These are phyloP conservation scores for Stenodema calcarata DNA, from an alignment of 2,888 invertebrate genomes.

Conservation along the genomic window DNA sequence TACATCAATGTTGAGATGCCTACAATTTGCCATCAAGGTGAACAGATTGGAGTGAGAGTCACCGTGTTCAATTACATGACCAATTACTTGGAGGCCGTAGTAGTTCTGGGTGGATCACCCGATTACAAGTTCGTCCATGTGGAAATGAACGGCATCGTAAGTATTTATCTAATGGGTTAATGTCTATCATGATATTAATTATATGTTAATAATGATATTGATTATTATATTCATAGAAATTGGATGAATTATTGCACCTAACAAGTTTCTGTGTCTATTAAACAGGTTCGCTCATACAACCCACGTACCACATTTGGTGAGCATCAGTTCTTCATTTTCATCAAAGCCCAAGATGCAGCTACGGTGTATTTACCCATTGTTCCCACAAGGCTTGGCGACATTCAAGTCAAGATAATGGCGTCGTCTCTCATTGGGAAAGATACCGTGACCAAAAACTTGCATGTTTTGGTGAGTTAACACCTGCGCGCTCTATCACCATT, in stretches of 20 bases:
- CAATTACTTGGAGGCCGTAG: conserved; percentile 81
- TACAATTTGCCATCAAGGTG: conserved; percentile 80
- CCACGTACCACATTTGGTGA: conserved; percentile 91
- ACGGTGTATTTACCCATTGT: conserved; percentile 92
- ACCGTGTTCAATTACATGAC: conserved; percentile 94
- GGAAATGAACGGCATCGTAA: conserved; percentile 82
- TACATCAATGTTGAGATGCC: conserved; percentile 96
- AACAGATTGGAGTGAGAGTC: conserved; percentile 91
- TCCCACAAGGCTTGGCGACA: conserved; percentile 77
- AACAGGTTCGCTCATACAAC: conserved; percentile 77
- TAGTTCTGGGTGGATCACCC: conserved; percentile 82
- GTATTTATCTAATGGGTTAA: conserved; percentile 39
- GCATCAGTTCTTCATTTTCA: conserved; percentile 92
- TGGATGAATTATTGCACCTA: background rate
- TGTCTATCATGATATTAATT: background rate
- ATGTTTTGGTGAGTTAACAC: conserved; percentile 69
- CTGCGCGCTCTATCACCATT: background rate
- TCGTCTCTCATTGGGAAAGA: conserved; percentile 77
- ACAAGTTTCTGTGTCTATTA: background rate
- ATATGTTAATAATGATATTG: background rate
- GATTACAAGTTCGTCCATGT: conserved; percentile 93
- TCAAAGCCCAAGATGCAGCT: conserved; percentile 77
- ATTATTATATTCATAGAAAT: background rate
- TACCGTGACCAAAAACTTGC: conserved; percentile 69
- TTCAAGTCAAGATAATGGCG: conserved; percentile 78